These are phyloP conservation scores for Rhagophthalmus giganteus DNA, from an alignment of 2,888 invertebrate genomes.

Conservation along the genomic window DNA sequence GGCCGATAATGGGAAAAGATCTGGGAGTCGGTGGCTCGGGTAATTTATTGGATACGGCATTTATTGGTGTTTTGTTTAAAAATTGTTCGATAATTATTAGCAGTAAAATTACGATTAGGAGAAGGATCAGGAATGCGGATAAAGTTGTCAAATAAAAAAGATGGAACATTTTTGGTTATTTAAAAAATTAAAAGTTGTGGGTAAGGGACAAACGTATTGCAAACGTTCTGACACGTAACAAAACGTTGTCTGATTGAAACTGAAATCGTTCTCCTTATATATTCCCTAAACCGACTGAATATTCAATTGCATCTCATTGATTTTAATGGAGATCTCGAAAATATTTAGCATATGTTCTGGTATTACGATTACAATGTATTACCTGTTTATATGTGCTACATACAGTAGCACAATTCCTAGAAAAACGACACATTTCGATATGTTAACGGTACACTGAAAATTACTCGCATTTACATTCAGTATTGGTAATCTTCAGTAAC, in stretches of 20 bases:
- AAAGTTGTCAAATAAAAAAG: constrained; percentile 28
- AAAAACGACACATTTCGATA: too few relatives aligned
- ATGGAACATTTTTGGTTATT: constrained; percentile 17
- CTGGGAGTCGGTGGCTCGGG: constrained; percentile 59
- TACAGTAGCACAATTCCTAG: not conserved
- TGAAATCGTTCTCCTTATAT: constrained; percentile 13
- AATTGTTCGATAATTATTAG: constrained; percentile 14
- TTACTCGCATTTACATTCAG: too few relatives aligned
- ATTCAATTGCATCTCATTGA: constrained; percentile 28
- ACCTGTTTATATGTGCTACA: constrained; percentile 1
- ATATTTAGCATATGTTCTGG: constrained; percentile 23
- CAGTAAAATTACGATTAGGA: constrained; percentile 18
- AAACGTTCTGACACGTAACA: constrained; percentile 21
- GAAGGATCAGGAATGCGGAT: constrained; percentile 27
- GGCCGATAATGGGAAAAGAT: constrained; percentile 62
- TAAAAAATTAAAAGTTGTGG: constrained; percentile 8
- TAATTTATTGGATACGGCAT: constrained; percentile 18
- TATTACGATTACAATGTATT: constrained; percentile 18
- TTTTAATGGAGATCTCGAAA: constrained; percentile 26
- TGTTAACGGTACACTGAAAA: too few relatives aligned
- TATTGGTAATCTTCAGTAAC: too few relatives aligned
- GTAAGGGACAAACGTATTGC: constrained; percentile 20
- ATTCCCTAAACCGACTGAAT: constrained; percentile 15
- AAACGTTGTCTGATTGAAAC: constrained; percentile 26
- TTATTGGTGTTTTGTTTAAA: not conserved